Conservation (phyloP, 2,888 invertebrate genomes). For the Nemapogon koenigi region DNA sequence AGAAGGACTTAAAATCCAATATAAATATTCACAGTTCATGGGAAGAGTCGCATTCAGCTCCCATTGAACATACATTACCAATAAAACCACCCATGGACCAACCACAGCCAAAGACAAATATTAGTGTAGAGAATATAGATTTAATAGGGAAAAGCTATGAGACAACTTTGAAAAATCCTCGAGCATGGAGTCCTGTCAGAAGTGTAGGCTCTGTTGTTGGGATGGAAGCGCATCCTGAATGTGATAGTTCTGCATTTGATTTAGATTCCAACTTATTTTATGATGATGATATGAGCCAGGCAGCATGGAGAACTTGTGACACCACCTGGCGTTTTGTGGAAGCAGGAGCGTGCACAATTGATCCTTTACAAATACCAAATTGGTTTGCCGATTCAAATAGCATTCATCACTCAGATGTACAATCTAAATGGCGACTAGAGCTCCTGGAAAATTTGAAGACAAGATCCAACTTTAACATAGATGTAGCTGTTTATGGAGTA, state of each 20-base stretch:
- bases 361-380: slow-evolving; percentile 76
- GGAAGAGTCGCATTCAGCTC: slow-evolving; percentile 78
- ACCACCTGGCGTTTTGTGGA: slow-evolving; percentile 83
- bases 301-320: slow-evolving; percentile 82
- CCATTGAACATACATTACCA: slow-evolving; percentile 72
- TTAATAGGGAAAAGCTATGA: slow-evolving; percentile 72
- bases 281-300: slow-evolving; percentile 77
- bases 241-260: slow-evolving; percentile 82
- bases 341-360: slow-evolving; percentile 80
- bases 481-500: slow-evolving; percentile 70
- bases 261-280: slow-evolving; percentile 82
- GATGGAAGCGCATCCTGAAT: slow-evolving; percentile 86
- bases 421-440: slow-evolving; percentile 77
- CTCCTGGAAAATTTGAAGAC: slow-evolving; percentile 73
- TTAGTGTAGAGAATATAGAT: slow-evolving; percentile 53
- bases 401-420: slow-evolving; percentile 67
- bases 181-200: slow-evolving; percentile 88
- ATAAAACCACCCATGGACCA: slow-evolving; percentile 36
- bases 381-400: slow-evolving; percentile 74
- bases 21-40: slow-evolving; percentile 66
- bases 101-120: slow-evolving; percentile 31
- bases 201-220: slow-evolving; percentile 86
- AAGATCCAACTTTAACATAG: slow-evolving; percentile 55
- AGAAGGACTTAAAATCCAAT: slow-evolving; percentile 49
- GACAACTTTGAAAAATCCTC: slow-evolving; percentile 77